Percentiles rank a stretch among this genome's conserved stretches.
Conservation (phyloP, 2,797 vertebrate genomes). For the Sebastes nivosus region DNA sequence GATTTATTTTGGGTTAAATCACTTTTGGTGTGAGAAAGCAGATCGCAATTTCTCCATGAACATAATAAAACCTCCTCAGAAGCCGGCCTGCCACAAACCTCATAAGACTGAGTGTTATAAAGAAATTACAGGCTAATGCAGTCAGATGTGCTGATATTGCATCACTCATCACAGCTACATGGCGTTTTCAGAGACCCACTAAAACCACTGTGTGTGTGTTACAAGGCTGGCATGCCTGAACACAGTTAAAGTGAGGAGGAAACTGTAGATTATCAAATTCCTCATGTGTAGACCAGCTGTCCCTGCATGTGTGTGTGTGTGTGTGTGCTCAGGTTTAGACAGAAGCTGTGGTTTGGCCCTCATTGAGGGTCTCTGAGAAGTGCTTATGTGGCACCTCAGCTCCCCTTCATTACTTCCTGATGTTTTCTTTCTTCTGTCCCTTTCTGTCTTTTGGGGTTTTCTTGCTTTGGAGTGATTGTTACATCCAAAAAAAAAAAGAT, state of each 20-base stretch:
- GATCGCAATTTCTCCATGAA: neutral
- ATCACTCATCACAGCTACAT: neutral
- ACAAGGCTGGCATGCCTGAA: slow-evolving; percentile 57
- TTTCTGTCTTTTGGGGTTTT: neutral
- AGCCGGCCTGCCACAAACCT: neutral
- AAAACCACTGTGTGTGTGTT: neutral
- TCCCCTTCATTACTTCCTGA: slow-evolving; percentile 42
- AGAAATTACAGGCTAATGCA: neutral
- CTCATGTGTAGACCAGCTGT: slow-evolving; percentile 79
- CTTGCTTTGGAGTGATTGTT: neutral
- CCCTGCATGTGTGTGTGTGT: slow-evolving; percentile 18
- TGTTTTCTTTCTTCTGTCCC: slow-evolving; percentile 21
- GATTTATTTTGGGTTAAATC: neutral
- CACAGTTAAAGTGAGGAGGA: slow-evolving; percentile 63
- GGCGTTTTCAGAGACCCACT: neutral
- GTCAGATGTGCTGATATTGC: slow-evolving; percentile 35
- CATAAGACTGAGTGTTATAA: neutral
- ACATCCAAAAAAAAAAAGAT: neutral
- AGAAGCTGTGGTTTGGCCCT: slow-evolving; percentile 57
- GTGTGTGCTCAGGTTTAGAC: slow-evolving; percentile 39
- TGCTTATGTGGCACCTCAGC: slow-evolving; percentile 73
- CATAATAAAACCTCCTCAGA: slow-evolving; percentile 1
- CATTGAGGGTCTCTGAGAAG: slow-evolving; percentile 43
- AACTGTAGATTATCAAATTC: slow-evolving; percentile 78
- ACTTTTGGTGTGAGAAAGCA: neutral